Conservation (phyloP, 2,113 vertebrate genomes). For the Stomatorhinus ivindoensis region DNA sequence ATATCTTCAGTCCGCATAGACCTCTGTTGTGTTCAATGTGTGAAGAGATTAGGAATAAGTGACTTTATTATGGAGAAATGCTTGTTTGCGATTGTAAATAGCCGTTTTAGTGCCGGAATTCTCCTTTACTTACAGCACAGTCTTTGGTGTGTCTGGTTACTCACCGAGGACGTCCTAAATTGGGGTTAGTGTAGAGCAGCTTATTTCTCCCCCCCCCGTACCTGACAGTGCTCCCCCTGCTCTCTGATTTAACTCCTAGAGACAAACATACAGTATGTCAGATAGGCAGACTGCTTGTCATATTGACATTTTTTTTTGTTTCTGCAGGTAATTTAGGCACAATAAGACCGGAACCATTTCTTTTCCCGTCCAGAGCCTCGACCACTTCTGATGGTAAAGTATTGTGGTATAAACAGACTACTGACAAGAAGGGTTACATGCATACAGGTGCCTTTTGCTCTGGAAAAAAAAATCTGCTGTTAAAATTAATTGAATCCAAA, state of each 20-base stretch:
- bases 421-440: background rate
- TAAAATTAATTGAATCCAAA: background rate
- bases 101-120: background rate
- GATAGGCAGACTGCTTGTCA: background rate
- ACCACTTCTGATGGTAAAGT: slow-evolving; percentile 24
- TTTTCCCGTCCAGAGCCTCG: background rate
- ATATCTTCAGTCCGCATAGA: background rate
- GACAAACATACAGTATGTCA: background rate
- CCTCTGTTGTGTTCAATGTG: background rate
- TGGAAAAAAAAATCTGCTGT: background rate
- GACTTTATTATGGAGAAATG: background rate
- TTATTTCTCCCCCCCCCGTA: background rate
- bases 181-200: background rate
- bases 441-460: background rate
- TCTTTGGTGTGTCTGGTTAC: background rate
- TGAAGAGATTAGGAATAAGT: background rate
- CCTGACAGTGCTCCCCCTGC: background rate
- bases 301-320: background rate
- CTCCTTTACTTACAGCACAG: background rate
- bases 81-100: background rate
- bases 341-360: background rate
- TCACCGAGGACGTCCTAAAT: background rate
- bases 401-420: background rate
- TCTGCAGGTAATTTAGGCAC: slow-evolving; percentile 27
- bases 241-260: background rate